Percentiles rank a stretch among this genome's conserved stretches.
These are phyloP conservation scores for Pomatostomus ruficeps DNA, from an alignment of 2,113 vertebrate genomes.

Conservation along the genomic window DNA sequence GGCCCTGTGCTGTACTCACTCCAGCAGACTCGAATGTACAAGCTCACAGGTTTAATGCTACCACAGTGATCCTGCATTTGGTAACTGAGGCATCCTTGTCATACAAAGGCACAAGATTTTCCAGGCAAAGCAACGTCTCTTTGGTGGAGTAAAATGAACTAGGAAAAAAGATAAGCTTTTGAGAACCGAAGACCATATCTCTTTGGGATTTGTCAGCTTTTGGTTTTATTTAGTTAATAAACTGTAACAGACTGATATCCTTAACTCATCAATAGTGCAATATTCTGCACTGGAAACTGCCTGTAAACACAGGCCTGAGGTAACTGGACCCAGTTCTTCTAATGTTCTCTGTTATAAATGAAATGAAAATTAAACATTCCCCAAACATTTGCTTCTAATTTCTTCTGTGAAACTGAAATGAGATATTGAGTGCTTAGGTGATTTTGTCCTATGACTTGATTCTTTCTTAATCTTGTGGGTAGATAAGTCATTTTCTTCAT, in stretches of 20 bases:
- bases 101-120: neutral
- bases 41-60: neutral
- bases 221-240: neutral
- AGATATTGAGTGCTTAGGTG: neutral
- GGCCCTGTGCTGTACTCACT: no score
- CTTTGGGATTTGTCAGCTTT: neutral
- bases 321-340: neutral
- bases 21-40: neutral
- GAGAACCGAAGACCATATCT: neutral
- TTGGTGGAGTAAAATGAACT: neutral
- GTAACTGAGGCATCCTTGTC: neutral
- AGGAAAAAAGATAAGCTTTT: neutral
- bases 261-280: neutral
- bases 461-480: neutral
- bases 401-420: neutral
- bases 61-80: neutral
- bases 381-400: neutral
- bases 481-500: neutral
- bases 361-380: neutral
- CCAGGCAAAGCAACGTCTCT: neutral
- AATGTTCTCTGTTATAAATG: neutral
- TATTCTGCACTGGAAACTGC: neutral
- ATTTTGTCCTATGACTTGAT: neutral
- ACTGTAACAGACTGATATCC: neutral
- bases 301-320: neutral